Conservation (phyloP, 2,888 invertebrate genomes). For the Andrena haemorrhoa region DNA sequence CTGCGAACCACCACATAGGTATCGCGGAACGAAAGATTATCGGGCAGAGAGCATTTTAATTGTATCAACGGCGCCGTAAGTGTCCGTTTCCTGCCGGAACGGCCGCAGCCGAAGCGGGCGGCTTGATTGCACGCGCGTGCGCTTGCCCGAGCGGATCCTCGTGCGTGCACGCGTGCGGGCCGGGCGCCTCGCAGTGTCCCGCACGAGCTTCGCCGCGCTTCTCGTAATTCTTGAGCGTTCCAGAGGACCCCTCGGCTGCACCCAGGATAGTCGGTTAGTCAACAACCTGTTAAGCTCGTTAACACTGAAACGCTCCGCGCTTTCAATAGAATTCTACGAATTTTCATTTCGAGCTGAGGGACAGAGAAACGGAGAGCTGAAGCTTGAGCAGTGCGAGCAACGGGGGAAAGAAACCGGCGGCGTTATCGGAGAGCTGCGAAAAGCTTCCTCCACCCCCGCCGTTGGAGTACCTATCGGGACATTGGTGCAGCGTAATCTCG, state of each 20-base stretch:
- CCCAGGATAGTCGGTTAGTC: not conserved
- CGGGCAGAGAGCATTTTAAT: constrained; percentile 57
- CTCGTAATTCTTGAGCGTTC: not conserved
- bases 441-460: not conserved
- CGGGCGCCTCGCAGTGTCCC: constrained; percentile 40
- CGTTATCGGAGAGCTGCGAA: not conserved
- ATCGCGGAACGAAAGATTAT: not conserved
- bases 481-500: not conserved
- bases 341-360: too few species aligned
- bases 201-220: constrained; percentile 29
- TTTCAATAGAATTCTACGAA: not conserved
- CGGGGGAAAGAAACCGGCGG: too few species aligned
- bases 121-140: constrained; percentile 53
- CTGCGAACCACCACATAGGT: too few species aligned
- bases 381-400: too few species aligned
- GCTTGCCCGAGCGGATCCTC: constrained; percentile 50
- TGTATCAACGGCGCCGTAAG: constrained; percentile 71
- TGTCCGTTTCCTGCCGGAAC: constrained; percentile 76
- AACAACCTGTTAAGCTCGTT: not conserved
- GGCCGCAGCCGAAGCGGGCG: constrained; percentile 46
- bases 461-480: not conserved
- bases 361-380: too few species aligned
- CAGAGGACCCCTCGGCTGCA: not conserved
- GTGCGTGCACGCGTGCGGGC: constrained; percentile 45
- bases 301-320: not conserved